Conservation (phyloP, 2,888 invertebrate species). For the Drosophila paramelanica region DNA sequence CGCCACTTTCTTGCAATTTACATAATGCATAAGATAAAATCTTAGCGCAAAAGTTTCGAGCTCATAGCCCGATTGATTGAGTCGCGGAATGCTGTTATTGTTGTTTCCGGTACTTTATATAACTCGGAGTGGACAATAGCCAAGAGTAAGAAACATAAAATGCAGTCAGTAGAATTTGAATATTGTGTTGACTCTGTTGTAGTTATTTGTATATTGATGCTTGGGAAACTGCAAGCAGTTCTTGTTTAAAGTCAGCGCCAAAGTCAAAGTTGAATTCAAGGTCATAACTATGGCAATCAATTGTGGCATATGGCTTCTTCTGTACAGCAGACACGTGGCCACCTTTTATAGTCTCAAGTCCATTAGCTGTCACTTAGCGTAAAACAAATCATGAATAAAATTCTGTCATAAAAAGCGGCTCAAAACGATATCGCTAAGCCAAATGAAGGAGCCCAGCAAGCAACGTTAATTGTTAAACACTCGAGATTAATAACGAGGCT, state of each 20-base stretch:
- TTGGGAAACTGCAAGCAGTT: conserved; percentile 11
- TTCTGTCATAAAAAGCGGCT: conserved; percentile 64
- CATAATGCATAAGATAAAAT: conserved; percentile 59
- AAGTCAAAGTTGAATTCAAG: conserved; percentile 35
- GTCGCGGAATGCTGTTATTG: conserved; percentile 7
- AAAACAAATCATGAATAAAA: conserved; percentile 68
- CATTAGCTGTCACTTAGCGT: conserved; percentile 72
- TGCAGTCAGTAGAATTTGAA: conserved; percentile 6
- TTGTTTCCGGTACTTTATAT: conserved; percentile 12
- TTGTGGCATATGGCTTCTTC: conserved; percentile 52
- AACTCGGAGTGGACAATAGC: conserved; percentile 11
- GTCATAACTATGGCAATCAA: conserved; percentile 46
- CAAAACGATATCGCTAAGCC: conserved; percentile 35
- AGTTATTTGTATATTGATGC: conserved; percentile 9
- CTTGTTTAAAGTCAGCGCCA: conserved; percentile 37
- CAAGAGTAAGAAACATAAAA: conserved; percentile 1
- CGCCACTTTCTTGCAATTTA: conserved; percentile 44
- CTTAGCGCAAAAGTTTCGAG: conserved; percentile 32
- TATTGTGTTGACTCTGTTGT: neutral
- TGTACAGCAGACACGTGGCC: conserved; percentile 31
- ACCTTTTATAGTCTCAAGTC: conserved; percentile 63
- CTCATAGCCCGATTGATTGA: conserved; percentile 32
- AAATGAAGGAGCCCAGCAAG: conserved; percentile 28
- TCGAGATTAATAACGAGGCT: conserved; percentile 66
- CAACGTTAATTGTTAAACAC: conserved; percentile 69